Evolutionary conservation across 2,888 invertebrate genomes (phyloP).

Genomic region (Hemicrepidius hirtus): DNA sequence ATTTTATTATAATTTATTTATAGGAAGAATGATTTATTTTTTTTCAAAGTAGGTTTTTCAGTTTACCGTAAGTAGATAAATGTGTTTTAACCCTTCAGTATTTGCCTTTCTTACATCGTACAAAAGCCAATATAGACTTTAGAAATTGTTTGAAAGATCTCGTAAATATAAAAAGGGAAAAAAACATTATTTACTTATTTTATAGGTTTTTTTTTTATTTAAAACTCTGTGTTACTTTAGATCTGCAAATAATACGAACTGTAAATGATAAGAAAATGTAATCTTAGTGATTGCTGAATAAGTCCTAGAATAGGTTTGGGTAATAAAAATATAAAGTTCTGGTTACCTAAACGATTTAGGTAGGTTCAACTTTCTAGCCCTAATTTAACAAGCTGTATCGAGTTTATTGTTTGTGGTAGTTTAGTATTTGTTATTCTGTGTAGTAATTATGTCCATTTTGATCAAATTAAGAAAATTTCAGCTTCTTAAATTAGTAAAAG

Average conservation of each 20-base stretch:
- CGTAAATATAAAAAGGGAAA: no score
- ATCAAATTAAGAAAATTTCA: neutral
- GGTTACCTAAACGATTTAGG: neutral
- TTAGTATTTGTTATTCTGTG: neutral
- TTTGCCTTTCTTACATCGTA: no score
- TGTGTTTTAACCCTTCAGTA: no score
- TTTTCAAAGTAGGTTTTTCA: no score
- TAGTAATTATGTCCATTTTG: neutral
- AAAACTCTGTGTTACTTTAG: neutral
- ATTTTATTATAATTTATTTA: no score
- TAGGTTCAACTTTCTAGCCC: neutral
- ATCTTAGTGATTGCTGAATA: constrained; percentile 8
- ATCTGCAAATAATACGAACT: constrained; percentile 6
- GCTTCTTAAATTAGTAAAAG: neutral
- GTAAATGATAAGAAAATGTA: neutral
- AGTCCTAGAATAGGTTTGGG: constrained; percentile 16
- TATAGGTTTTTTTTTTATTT: neutral
- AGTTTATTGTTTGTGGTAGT: no score
- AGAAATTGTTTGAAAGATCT: no score
- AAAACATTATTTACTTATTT: neutral
- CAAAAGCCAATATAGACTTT: no score
- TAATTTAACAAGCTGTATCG: neutral
- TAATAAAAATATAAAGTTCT: constrained; percentile 2
- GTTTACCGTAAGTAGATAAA: no score
- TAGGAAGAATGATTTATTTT: no score